Percentiles rank a stretch among this genome's conserved stretches.
phyloP scores from a whole-genome alignment of 2,888 invertebrate genomes.

The Brenthis daphne region DNA sequence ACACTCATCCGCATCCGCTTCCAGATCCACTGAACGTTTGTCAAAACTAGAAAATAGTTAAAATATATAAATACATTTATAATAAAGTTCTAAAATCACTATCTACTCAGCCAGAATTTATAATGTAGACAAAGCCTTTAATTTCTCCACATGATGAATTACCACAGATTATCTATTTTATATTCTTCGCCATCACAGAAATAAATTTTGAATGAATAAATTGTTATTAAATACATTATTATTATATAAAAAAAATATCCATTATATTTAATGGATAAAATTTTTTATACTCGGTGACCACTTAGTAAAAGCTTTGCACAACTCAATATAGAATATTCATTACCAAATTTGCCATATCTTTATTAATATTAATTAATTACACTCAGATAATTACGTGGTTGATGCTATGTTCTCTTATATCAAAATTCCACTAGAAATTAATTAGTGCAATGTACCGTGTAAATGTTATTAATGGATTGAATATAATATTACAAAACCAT shows the following conservation, averaged over 20 bases:
- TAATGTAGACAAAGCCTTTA: too few relatives aligned
- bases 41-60: constrained; percentile 60
- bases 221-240: too few relatives aligned
- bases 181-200: too few relatives aligned
- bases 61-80: neutral
- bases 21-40: constrained; percentile 82
- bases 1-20: constrained; percentile 85
- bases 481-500: constrained; percentile 5
- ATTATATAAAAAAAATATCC: too few relatives aligned
- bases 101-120: too few relatives aligned
- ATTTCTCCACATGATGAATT: too few relatives aligned
- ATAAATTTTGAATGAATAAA: too few relatives aligned
- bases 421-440: constrained; percentile 21
- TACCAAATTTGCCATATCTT: neutral
- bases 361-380: constrained; percentile 17
- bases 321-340: neutral
- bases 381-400: constrained; percentile 8
- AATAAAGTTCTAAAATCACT: too few relatives aligned
- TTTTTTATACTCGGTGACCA: too few relatives aligned
- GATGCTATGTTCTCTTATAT: constrained; percentile 14
- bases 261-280: too few relatives aligned
- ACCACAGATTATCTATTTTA: too few relatives aligned
- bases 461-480: constrained; percentile 9
- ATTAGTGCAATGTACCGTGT: constrained; percentile 15
- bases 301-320: neutral